Percentiles rank a stretch among this genome's conserved stretches.
These are phyloP conservation scores for Motacilla tschutschensis DNA, from an alignment of 2,113 vertebrate species.

Conservation along the genomic window DNA sequence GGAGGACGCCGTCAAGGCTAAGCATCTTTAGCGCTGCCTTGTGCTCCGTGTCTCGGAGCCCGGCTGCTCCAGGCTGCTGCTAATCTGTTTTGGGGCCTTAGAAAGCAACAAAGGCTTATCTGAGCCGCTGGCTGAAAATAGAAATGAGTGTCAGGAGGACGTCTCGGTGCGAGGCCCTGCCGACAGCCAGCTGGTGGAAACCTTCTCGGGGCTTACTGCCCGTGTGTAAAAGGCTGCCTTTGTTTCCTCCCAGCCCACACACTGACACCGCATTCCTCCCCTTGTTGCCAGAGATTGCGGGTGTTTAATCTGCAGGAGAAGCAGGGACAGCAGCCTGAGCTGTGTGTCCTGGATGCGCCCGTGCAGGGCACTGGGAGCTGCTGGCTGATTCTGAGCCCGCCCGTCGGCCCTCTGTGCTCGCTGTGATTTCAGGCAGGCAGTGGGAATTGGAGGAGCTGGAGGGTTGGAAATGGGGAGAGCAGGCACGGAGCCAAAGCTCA, in stretches of 20 bases:
- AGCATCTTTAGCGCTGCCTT: conserved; percentile 11
- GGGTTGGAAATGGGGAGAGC: background rate
- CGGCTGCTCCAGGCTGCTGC: conserved; percentile 19
- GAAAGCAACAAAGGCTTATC: conserved; percentile 62
- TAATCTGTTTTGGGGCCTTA: conserved; percentile 62
- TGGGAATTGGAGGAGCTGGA: background rate
- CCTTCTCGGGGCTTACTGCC: conserved; percentile 30
- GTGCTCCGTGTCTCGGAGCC: background rate
- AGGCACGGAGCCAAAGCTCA: background rate
- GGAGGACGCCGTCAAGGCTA: background rate
- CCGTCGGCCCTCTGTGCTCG: background rate
- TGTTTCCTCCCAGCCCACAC: conserved; percentile 47
- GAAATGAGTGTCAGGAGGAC: conserved; percentile 28
- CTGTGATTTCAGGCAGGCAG: background rate
- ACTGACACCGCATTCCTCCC: conserved; percentile 30
- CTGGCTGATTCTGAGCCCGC: background rate
- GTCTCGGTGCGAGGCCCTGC: conserved; percentile 12
- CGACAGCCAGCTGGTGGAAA: conserved; percentile 48
- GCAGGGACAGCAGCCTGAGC: background rate
- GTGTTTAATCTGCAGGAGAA: conserved; percentile 1
- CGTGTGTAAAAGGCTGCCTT: conserved; percentile 34
- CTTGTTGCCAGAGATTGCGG: conserved; percentile 13
- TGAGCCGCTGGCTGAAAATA: conserved; percentile 48
- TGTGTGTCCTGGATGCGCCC: background rate
- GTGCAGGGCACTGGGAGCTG: background rate